Percentiles rank a stretch among this genome's conserved stretches.
Evolutionary conservation across 2,888 invertebrate species (phyloP).

Genomic region (Argyra leucocephala): DNA sequence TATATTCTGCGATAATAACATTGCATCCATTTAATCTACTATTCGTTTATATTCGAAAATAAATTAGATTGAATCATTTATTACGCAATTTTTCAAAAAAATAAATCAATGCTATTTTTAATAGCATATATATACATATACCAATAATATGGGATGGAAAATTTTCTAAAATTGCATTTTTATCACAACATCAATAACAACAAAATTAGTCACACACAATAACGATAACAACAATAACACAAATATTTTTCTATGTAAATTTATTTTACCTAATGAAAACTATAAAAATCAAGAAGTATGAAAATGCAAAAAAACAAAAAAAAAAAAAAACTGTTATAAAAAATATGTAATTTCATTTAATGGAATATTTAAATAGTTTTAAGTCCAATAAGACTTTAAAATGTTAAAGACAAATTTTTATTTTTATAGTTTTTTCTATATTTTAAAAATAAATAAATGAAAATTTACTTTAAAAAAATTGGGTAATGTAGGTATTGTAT

Average conservation of each 20-base stretch:
- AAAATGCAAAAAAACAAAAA: not conserved
- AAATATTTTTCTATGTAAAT: too few relatives aligned
- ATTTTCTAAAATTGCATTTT: too few relatives aligned
- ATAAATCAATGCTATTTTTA: not conserved
- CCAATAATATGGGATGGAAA: too few relatives aligned
- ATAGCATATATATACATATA: too few relatives aligned
- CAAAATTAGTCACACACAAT: too few relatives aligned
- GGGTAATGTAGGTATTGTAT: too few relatives aligned
- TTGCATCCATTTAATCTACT: too few relatives aligned
- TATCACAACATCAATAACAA: too few relatives aligned
- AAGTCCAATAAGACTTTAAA: conserved; percentile 14
- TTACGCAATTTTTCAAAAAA: not conserved
- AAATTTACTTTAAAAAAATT: conserved; percentile 13
- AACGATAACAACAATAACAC: too few relatives aligned
- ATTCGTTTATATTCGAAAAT: not conserved
- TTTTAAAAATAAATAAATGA: not conserved
- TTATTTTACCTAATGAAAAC: too few relatives aligned
- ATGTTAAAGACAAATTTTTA: not conserved
- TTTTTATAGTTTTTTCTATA: not conserved
- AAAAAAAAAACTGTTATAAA: not conserved
- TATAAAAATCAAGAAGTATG: not conserved
- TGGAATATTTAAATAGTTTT: conserved; percentile 19
- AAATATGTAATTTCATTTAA: not conserved
- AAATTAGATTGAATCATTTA: not conserved
- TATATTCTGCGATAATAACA: too few relatives aligned